Conservation (phyloP, 2,113 vertebrate species). For the Peromyscus californicus region DNA sequence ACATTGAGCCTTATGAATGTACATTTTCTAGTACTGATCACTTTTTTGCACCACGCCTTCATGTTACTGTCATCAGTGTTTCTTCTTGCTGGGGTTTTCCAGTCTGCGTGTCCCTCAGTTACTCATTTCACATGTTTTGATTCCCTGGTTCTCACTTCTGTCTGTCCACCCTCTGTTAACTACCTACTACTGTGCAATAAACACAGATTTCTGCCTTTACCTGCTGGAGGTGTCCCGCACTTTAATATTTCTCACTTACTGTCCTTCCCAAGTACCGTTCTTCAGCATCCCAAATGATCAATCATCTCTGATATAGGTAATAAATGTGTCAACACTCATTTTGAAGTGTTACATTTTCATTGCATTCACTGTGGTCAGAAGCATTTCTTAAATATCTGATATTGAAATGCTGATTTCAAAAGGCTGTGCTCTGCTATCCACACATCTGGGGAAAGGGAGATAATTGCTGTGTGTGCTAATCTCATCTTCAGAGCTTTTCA, state of each 20-base stretch:
- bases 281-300: constrained; percentile 73
- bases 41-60: neutral
- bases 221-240: neutral
- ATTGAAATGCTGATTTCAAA: constrained; percentile 63
- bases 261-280: constrained; percentile 55
- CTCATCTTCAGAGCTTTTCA: constrained; percentile 59
- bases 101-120: neutral
- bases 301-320: constrained; percentile 71
- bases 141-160: neutral
- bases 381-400: constrained; percentile 60
- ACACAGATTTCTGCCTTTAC: constrained; percentile 40
- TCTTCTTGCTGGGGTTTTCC: neutral
- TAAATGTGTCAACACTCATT: constrained; percentile 77
- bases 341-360: constrained; percentile 74
- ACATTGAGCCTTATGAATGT: neutral
- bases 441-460: constrained; percentile 54
- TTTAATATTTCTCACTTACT: constrained; percentile 63
- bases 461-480: constrained; percentile 62
- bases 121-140: neutral
- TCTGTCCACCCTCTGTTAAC: constrained; percentile 12
- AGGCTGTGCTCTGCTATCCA: neutral
- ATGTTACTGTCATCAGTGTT: neutral
- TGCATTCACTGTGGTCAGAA: constrained; percentile 50
- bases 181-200: constrained; percentile 19
- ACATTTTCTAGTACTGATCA: neutral